Evolutionary conservation across 1,140 invertebrate species (phyloP).

Genomic region (Chrysomallon squamiferum): DNA sequence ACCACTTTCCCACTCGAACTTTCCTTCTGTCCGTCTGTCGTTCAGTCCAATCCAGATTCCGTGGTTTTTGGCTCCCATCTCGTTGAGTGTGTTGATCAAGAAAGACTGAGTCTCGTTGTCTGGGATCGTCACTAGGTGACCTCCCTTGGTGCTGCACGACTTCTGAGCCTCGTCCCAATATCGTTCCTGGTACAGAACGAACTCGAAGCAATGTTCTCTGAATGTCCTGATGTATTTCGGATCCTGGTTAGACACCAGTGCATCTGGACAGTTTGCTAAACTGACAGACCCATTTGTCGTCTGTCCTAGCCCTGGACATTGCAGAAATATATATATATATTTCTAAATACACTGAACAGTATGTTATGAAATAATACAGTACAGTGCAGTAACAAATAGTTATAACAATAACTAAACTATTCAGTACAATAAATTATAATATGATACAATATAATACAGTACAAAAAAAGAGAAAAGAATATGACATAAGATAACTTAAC

Average conservation of each 20-base stretch:
- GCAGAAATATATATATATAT: no score
- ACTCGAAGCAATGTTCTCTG: background rate
- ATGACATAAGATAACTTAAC: no score
- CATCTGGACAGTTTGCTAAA: no score
- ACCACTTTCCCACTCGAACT: background rate
- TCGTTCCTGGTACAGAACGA: background rate
- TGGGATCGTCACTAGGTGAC: background rate
- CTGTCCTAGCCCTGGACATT: no score
- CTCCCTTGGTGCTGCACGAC: background rate
- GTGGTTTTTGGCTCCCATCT: background rate
- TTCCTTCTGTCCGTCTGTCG: background rate
- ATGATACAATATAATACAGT: no score
- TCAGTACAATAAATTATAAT: no score
- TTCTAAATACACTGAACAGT: no score
- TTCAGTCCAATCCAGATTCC: background rate
- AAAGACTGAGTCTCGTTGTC: background rate
- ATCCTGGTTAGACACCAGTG: background rate
- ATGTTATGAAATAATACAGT: no score
- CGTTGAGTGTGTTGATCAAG: background rate
- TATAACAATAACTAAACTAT: no score
- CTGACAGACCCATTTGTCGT: no score
- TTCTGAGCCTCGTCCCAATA: background rate
- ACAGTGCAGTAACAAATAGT: no score
- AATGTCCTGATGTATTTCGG: background rate
- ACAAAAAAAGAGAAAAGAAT: no score